Evolutionary conservation across 2,113 vertebrate genomes (phyloP), one percentile per base, ranked within the genome.

Genomic region (Lampris megalopsis): DNA sequence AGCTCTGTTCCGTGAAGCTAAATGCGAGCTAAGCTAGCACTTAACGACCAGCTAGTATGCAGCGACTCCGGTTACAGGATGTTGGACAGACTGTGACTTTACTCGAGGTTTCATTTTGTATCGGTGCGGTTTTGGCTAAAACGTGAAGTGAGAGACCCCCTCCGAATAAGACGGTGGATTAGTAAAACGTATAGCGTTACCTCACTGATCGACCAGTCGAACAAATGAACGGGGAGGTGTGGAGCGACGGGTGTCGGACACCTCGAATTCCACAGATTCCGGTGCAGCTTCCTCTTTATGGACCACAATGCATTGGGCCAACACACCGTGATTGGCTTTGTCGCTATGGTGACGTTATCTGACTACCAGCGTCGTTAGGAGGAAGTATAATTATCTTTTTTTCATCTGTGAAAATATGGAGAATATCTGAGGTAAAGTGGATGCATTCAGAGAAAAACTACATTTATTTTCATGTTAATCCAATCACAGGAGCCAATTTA

Each of bases 231-330:
- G 64, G 71, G 73, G 35, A 56, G 50, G n/a, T 0, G 13, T 43
- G 5, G 49, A 68, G 13, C 52, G 57, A 69, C 3, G 6, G 70
- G 24, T 38, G 87, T 89, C 84, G 88, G 83, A 89, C 88, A 84
- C 88, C 84, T 88, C 86, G 71, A 87, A 93, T 94, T 92, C 92
- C 89, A 91, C 84, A 86, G 86, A 94, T 93, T 92, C 93, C 92
- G 84, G 80, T 85, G 86, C 68, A 72, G 78, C 85, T 88, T 82
- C 86, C 87, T 43, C 79, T 64, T 68, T 82, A 11, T 62, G 49
- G 86, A 89, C 91, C 91, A 92, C 79, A 91, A 90, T 91, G 90
- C 89, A 91, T 67, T 10, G 82, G 79, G 88, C 69, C 8, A 60
- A 38, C 6, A 40, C 36, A 40, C 59, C 36, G 61, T 40, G 54